phyloP scores from a whole-genome alignment of 2,888 invertebrate species.

The Polia nebulosa region DNA sequence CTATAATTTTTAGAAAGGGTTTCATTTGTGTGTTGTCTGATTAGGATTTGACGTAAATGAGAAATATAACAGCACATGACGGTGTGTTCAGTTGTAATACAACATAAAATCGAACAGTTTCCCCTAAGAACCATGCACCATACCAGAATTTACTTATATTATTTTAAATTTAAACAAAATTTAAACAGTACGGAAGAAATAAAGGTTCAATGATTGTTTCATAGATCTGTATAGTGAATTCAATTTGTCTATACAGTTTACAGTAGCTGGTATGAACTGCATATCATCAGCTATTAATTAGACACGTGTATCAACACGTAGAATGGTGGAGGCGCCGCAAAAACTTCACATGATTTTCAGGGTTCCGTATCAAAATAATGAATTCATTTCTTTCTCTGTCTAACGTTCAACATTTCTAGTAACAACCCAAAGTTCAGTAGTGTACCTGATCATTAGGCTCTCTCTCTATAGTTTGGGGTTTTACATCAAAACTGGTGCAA shows the following conservation, averaged over 20 bases:
- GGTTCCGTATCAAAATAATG: conserved; percentile 15
- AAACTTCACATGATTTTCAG: conserved; percentile 46
- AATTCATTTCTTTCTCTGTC: not conserved
- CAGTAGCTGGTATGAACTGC: conserved; percentile 32
- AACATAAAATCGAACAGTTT: not conserved
- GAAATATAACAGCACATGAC: conserved; percentile 21
- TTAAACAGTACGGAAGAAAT: not conserved
- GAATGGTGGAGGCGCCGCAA: conserved; percentile 47
- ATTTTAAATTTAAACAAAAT: conserved; percentile 5
- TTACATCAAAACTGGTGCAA: not conserved
- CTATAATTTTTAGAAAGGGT: too few species aligned
- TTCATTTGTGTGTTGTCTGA: not conserved
- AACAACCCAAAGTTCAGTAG: not conserved
- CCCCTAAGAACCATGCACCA: not conserved
- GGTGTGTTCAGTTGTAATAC: not conserved
- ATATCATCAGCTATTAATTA: conserved; percentile 50
- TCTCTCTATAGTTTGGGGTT: not conserved
- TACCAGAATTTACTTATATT: not conserved
- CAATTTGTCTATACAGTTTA: conserved; percentile 8
- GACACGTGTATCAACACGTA: conserved; percentile 52
- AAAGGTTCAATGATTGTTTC: conserved; percentile 4
- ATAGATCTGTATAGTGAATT: not conserved
- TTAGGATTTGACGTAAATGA: conserved; percentile 38
- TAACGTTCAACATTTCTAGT: not conserved
- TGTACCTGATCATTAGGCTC: not conserved